These are phyloP conservation scores for Achroia grisella DNA, from an alignment of 1,140 invertebrate genomes.

Conservation along the genomic window DNA sequence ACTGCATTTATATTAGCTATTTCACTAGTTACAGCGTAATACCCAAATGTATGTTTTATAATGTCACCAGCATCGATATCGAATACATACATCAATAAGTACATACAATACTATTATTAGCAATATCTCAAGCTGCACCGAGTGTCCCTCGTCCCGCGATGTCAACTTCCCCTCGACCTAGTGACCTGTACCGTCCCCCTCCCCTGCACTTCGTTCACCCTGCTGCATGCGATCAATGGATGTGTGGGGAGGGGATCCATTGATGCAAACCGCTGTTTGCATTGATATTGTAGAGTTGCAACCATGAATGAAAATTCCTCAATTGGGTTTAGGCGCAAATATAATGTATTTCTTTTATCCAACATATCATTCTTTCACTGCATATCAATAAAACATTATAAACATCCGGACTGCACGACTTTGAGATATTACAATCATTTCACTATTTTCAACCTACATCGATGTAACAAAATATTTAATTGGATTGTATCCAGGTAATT, in stretches of 20 bases:
- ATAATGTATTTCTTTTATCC: too few relatives aligned
- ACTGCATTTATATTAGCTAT: background rate
- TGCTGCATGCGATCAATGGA: conserved; percentile 40
- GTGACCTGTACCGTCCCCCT: conserved; percentile 24
- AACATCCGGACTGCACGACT: too few relatives aligned
- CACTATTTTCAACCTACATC: too few relatives aligned
- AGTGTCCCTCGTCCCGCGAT: conserved; percentile 5
- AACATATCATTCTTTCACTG: too few relatives aligned
- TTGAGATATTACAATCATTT: too few relatives aligned
- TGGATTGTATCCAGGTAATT: too few relatives aligned
- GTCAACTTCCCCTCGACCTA: conserved; percentile 34
- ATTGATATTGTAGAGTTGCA: conserved; percentile 19
- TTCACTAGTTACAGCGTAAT: background rate
- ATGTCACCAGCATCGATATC: too few relatives aligned
- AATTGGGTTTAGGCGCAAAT: background rate
- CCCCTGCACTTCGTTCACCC: background rate
- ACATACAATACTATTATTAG: background rate
- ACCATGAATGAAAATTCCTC: conserved; percentile 14
- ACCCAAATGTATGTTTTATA: too few relatives aligned
- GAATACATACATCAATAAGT: background rate
- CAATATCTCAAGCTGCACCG: too few relatives aligned
- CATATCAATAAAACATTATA: too few relatives aligned
- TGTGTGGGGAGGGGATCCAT: conserved; percentile 17
- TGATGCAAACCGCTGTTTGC: conserved; percentile 14
- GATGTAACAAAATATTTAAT: too few relatives aligned